Base-by-base conservation (phyloP, 1,140 invertebrate species). In the Plectus sambesii region DNA sequence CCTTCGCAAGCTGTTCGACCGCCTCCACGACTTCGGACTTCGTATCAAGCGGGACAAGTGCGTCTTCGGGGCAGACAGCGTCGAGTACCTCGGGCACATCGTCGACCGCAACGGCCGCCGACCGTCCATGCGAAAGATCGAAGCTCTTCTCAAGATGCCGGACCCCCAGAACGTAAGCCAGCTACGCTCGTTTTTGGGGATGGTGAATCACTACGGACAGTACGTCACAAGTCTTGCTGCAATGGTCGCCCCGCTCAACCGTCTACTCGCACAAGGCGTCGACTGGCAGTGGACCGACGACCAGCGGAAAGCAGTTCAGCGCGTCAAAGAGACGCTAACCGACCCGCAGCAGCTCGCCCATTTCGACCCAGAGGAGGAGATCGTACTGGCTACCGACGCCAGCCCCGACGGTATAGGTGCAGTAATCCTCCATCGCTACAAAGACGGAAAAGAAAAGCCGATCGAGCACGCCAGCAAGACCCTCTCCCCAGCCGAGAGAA, bases 371-470 rank as follows among this genome's bases (percentile, higher is more conserved):
- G 49, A 59, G 5, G 54, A 55, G 46, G 49, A 59, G 19, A 42
- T 76, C 5, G 50, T 69, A 5, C 29, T 77, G 24, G 60, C 72
- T 15, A 69, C 69, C 23, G 75, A 78, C 62, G 73, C 73, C 15
- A 70, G 63, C 36, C 47, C 60, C 0, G 69, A 69, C 55, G 74
- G 72, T 12, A 54, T 77, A 1, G 73, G 74, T 0, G 69, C 68
- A 2, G 66, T 75, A 4, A 48, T 79, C 0, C 64, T 66, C 2
- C 75, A 78, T 47, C 50, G 40, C 1, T 55, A 65, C 19, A 12
- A 53, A 17, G 62, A 73, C 54, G 63, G 58, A 23, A 19, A 9
- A 0, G 19, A 41, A 55, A 54, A 48, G 17, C 55, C 60, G 23
- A 54, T 69, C 12, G 59, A 56, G 5, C 71, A 59, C 61, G 69